Evolutionary conservation across 2,113 vertebrate species (phyloP), one percentile per base, ranked within the genome.

Genomic region (Oceanodroma tethys): DNA sequence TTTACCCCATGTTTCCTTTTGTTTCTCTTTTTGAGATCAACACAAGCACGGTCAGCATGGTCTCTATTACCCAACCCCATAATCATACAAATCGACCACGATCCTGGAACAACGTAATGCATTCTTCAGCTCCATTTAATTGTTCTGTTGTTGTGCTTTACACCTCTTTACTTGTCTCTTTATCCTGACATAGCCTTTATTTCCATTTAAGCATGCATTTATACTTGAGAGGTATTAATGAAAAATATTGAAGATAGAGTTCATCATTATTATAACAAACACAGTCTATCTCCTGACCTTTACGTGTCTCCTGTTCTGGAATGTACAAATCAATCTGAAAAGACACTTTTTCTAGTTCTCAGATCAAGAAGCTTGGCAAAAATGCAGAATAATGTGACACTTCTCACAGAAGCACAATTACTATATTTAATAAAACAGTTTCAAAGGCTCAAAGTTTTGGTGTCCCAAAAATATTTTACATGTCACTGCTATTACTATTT

Each of bases 11-110:
- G 6, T 68, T 53, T 71, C 36, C 4, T 91, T 43, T 53, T 10
- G 6, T 48, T 88, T 86, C 71, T 62, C 7, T 10, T 87, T 63
- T 66, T 36, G 38, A 67, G n/a, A 30, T 56, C n/a, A 71, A 22
- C 43, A 67, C 1, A 0, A 53, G 16, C 53, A 45, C 1, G 13
- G 48, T 5, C 38, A 45, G 7, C 3, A 0, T 17, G 8, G 17
- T 66, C 11, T 55, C 48, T 88, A 42, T 67, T 42, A 66, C 30
- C 29, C 30, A 87, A 40, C 7, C 14, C 2, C 0, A 65, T 21
- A 87, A 38, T 45, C 22, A n/a, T 2, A 53, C 3, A 32, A 76
- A 45, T 32, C 38, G 74, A 15, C 21, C 30, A 26, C 4, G 12
- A 48, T 32, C 40, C 63, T 75, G 52, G 12, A 70, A 81, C 16